Evolutionary conservation across 2,113 vertebrate species (phyloP), one percentile per base, ranked within the genome.

Genomic region (Coptodon bakossiorum): DNA sequence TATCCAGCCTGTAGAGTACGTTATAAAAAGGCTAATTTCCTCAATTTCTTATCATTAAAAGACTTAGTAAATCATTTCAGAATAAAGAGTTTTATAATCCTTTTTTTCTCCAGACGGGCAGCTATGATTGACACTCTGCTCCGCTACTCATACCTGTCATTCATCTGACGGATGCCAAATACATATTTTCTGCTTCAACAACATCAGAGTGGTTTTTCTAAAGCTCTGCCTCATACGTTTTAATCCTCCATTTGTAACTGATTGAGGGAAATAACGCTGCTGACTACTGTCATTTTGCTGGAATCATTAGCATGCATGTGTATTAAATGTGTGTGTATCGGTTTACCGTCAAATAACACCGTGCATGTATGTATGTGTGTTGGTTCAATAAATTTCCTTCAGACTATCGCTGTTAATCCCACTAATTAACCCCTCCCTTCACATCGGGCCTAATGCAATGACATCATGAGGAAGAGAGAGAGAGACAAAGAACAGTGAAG

Each of bases 391-490:
- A 22, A 54, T 88, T 86, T 48, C 52, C 36, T 82, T 73, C 83
- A 92, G 71, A 61, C 40, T 78, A 61, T 86, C 59, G 78, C 84
- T 83, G 86, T 91, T 94, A 92, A 93, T 94, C 91, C 84, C 81
- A 83, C 73, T 93, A 93, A 94, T 96, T 94, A 96, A 90, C 90
- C 86, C 88, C 78, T 89, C 66, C 85, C 90, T 89, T 91, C 89
- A 88, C 86, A 87, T 81, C 76, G 45, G 79, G 50, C 78, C 45
- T 92, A 90, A 91, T 90, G 81, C 66, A 88, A 71, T 82, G 66
- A 80, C 34, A 56, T 79, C 13, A 87, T 29, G 29, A 43, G 19
- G 0, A 50, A 79, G 76, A 40, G 7, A 68, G 16, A 59, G 45
- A 53, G 48, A 29, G 29, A 50, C 3, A 14, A 22, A 56, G n/a